Evolutionary conservation across 2,113 vertebrate species (phyloP), one percentile per base, ranked within the genome.

Genomic region (Bos javanicus): DNA sequence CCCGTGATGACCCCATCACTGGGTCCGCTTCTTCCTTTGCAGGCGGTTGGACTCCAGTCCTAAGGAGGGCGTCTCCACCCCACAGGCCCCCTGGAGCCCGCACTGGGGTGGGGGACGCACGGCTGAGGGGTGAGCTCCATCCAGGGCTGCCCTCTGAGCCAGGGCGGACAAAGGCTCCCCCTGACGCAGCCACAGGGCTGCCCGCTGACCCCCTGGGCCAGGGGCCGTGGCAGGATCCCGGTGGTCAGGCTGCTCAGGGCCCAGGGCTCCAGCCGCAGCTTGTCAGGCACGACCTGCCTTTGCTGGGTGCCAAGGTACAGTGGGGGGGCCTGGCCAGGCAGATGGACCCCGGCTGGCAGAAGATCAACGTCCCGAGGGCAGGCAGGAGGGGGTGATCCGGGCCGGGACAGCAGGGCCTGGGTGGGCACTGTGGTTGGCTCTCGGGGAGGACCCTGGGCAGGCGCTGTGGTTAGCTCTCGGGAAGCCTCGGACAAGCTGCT

Each of bases 151-250:
- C 16, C n/a, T 87, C 59, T 12, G 6, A n/a, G 12, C 56, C 17
- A 5, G 2, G 17, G 52, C 39, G 9, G 0, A 30, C 71, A 30
- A 30, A 94, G 25, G 0, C 33, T 13, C 39, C n/a, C 67, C 50
- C 54, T 43, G 26, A 10, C 7, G 19, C 43, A 4, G 14, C 5
- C 4, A 0, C 17, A 23, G 43, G 67, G 46, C 33, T 16, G 30
- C 48, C 17, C 17, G 33, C 36, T 36, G 39, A 46, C 13, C 33
- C 48, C 30, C 23, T 6, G 25, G 56, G 30, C 36, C 91, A 4
- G 25, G 67, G 4, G 39, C 36, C 1, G 0, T 4, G 2, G 36
- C 21, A 28, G 50, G 52, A n/a, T 4, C 28, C 36, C 0, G 0
- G 8, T 4, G 10, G 56, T 30, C 28, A 59, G 48, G 12, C 5